Conservation (phyloP, 2,888 invertebrate genomes). For the Tetragonula carbonaria region DNA sequence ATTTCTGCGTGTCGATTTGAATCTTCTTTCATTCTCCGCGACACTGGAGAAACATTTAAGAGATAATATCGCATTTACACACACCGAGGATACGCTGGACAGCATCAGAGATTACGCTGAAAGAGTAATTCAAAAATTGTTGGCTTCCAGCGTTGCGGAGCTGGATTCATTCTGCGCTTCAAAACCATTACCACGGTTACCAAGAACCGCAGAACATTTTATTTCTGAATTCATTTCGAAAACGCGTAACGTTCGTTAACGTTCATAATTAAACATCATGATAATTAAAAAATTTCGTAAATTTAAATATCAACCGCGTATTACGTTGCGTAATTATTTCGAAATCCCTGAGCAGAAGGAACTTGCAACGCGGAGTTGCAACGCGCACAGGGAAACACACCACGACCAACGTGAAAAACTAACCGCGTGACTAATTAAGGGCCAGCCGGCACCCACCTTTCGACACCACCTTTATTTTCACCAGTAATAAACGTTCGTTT, state of each 20-base stretch:
- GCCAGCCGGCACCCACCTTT: neutral
- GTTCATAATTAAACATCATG: neutral
- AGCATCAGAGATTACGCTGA: neutral
- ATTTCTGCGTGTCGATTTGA: no score
- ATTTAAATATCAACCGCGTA: neutral
- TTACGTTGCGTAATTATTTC: neutral
- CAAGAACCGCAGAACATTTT: neutral
- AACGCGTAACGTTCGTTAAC: neutral
- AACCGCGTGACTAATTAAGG: conserved; percentile 34
- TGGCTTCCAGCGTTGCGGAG: neutral
- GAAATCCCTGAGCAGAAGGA: neutral
- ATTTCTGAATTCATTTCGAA: neutral
- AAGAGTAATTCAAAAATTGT: neutral
- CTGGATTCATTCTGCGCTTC: neutral
- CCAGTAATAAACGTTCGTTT: conserved; percentile 39
- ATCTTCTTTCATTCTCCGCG: no score
- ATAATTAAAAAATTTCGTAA: neutral
- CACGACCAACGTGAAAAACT: neutral
- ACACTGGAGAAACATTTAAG: no score
- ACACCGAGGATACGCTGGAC: no score
- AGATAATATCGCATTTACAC: no score
- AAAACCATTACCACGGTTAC: neutral
- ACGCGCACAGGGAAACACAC: neutral
- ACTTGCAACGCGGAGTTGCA: neutral
- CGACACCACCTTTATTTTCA: conserved; percentile 8